phyloP scores from a whole-genome alignment of 2,888 invertebrate species.

The Cataglyphis albicans region DNA sequence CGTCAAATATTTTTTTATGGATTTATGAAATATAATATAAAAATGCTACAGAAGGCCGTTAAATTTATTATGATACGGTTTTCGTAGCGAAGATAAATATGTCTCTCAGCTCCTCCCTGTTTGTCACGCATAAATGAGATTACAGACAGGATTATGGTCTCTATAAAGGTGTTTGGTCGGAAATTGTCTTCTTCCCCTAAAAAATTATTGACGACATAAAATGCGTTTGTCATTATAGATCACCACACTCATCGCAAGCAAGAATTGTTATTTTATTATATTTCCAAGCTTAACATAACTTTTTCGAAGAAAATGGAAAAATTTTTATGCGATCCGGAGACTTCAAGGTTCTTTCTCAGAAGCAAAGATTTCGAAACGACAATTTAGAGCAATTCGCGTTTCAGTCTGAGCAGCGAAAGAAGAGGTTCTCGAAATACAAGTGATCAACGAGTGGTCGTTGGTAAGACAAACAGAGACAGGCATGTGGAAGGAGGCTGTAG shows the following conservation, averaged over 20 bases:
- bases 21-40: conserved; percentile 13
- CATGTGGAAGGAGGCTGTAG: conserved; percentile 25
- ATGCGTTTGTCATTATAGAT: not conserved
- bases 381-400: not conserved
- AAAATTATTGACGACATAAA: not conserved
- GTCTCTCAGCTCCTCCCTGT: not conserved
- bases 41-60: not conserved
- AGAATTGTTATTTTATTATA: not conserved
- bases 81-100: conserved; percentile 19
- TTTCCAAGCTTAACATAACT: not conserved
- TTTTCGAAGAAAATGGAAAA: not conserved
- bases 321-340: not conserved
- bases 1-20: conserved; percentile 2
- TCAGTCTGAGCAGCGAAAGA: not conserved
- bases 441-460: conserved; percentile 45
- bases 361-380: not conserved
- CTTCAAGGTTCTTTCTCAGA: not conserved
- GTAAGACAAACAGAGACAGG: conserved; percentile 50
- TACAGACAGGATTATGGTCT: not conserved
- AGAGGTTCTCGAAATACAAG: conserved; percentile 34
- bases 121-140: conserved; percentile 2
- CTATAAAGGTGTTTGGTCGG: not conserved
- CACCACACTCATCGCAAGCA: not conserved
- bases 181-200: not conserved
- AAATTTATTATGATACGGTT: conserved; percentile 27